phyloP scores from a whole-genome alignment of 2,888 invertebrate species.

The Metalampra italica region DNA sequence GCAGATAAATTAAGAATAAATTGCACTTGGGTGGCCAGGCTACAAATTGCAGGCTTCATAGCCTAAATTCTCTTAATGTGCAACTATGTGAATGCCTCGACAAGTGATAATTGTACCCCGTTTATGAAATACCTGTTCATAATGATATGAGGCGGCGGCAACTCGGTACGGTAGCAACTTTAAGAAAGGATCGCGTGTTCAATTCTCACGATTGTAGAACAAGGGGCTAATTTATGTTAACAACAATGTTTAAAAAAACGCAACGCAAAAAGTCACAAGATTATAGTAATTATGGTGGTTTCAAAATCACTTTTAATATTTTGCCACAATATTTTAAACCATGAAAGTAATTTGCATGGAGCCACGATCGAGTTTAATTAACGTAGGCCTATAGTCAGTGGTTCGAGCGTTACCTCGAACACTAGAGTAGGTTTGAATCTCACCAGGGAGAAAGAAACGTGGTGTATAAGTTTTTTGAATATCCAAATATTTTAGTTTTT shows the following conservation, averaged over 20 bases:
- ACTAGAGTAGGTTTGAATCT: too few species aligned
- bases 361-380: neutral
- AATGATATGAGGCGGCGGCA: neutral
- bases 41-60: neutral
- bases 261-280: neutral
- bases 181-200: too few species aligned
- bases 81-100: neutral
- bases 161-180: neutral
- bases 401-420: too few species aligned
- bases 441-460: too few species aligned
- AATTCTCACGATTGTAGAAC: neutral
- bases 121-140: neutral
- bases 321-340: too few species aligned
- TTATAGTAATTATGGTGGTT: neutral
- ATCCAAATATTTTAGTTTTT: too few species aligned
- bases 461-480: too few species aligned
- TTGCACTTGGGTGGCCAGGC: neutral
- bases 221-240: too few species aligned
- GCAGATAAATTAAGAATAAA: too few species aligned
- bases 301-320: neutral
- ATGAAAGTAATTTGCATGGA: neutral
- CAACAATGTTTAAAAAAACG: too few species aligned
- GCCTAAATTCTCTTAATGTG: conserved; percentile 1
- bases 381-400: too few species aligned
- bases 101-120: conserved; percentile 1